A percentile compares a stretch with the other conserved stretches of the same genome.
Conservation (phyloP, 2,888 invertebrate species). For the Calameuta pallipes region DNA sequence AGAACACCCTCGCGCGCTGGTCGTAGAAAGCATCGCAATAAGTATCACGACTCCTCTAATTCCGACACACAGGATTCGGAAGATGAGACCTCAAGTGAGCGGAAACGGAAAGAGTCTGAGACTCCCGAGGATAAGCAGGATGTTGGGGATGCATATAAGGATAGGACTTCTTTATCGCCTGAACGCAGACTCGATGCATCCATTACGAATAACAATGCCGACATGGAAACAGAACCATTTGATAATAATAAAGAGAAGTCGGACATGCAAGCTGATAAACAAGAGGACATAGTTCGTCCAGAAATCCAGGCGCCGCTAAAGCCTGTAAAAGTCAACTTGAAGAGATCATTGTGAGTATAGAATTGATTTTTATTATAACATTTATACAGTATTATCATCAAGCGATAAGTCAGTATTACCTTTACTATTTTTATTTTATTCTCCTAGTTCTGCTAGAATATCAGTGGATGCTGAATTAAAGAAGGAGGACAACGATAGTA, state of each 20-base stretch:
- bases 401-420: not conserved
- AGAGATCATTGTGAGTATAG: slow-evolving; percentile 62
- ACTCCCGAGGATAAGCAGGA: slow-evolving; percentile 25
- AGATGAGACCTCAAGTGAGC: slow-evolving; percentile 44
- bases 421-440: slow-evolving; percentile 4
- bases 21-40: slow-evolving; percentile 55
- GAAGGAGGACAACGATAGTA: slow-evolving; percentile 42
- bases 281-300: slow-evolving; percentile 25
- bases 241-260: slow-evolving; percentile 36
- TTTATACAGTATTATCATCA: slow-evolving; percentile 8
- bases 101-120: not conserved
- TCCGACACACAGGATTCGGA: slow-evolving; percentile 59
- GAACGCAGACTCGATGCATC: slow-evolving; percentile 25
- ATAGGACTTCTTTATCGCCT: slow-evolving; percentile 21
- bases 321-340: slow-evolving; percentile 62
- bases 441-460: slow-evolving; percentile 49
- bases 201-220: slow-evolving; percentile 20
- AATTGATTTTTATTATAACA: slow-evolving; percentile 12
- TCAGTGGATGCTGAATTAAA: slow-evolving; percentile 45
- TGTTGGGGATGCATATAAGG: slow-evolving; percentile 8
- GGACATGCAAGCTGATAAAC: slow-evolving; percentile 35
- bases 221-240: slow-evolving; percentile 35
- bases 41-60: slow-evolving; percentile 58
- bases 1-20: slow-evolving; percentile 29
- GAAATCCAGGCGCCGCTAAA: slow-evolving; percentile 14